These are phyloP conservation scores for Orthonyx spaldingii DNA, from an alignment of 2,113 vertebrate species.

Conservation along the genomic window DNA sequence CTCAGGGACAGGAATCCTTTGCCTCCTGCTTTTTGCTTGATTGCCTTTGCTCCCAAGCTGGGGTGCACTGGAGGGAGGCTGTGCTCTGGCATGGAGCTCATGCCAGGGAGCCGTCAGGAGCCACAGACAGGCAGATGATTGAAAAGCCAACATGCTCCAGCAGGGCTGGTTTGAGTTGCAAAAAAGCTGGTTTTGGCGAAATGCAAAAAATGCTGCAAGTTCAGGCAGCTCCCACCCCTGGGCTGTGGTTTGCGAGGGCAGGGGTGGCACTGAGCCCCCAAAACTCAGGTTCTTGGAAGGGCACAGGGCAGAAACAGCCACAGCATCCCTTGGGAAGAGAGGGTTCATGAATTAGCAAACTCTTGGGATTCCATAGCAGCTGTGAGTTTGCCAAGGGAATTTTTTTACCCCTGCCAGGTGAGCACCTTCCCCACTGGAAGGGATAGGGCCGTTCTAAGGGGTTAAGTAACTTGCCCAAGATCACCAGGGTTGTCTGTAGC, in stretches of 20 bases:
- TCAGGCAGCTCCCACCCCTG: not conserved
- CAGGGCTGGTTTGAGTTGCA: not conserved
- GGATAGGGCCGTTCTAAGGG: not conserved
- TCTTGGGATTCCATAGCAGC: not conserved
- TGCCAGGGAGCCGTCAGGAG: not conserved
- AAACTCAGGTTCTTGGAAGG: not conserved
- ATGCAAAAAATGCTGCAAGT: not conserved
- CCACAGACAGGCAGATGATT: not conserved
- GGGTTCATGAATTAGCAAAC: fast-evolving
- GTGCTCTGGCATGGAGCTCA: not conserved
- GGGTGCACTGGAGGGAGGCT: not conserved
- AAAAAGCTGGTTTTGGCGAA: not conserved
- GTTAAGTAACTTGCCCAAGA: not conserved
- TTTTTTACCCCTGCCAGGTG: not conserved
- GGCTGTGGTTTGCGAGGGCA: not conserved
- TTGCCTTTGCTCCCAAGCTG: not conserved
- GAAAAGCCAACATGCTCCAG: not conserved
- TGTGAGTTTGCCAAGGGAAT: fast-evolving
- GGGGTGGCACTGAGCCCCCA: not conserved
- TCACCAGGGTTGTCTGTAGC: fast-evolving
- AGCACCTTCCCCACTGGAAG: fast-evolving
- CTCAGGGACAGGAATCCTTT: not conserved
- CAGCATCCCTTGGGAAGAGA: not conserved
- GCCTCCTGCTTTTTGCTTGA: not conserved
- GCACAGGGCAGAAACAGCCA: not conserved